Base-by-base conservation (phyloP, 2,113 vertebrate genomes). In the Gymnobelideus leadbeateri region DNA sequence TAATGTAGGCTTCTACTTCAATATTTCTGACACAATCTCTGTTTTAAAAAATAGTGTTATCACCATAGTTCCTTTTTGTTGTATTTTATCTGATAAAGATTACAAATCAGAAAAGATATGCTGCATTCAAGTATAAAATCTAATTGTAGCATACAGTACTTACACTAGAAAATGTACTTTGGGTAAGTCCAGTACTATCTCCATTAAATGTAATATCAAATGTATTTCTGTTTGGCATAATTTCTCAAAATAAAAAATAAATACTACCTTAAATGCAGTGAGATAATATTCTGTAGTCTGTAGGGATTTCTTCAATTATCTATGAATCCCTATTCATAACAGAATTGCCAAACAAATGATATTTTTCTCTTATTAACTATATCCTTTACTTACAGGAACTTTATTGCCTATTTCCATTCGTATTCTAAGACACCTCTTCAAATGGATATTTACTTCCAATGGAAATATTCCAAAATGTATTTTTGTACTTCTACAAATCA, bases 41-140 rank as follows among this genome's bases (percentile, higher is more conserved):
- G 51, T 77, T 91, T 77, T 19, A n/a, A 77, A 77, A 77, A 77
- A 52, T 31, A 25, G 28, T 31, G 61, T n/a, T 16, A 93, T 94
- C 91, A 37, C 31, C 31, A 7, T n/a, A 77, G 68, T n/a, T 77
- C 5, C n/a, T 68, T 92, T 96, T 96, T 92, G 26, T 96, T 94
- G 92, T 93, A 54, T 26, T 96, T 31, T 94, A 90, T 94, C 46
- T 95, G 50, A 97, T 94, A 94, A 95, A 77, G 51, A 92, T 89
- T 91, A 25, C 94, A 28, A 91, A 50, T 97, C 94, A 93, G 54
- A 52, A 93, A 51, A 96, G 26, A 92, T 94, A 93, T 10, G 2
- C 21, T 91, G 3, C 37, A 37, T 68, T 90, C 54, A 89, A 96
- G 84, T 95, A 52, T 92, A 94, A 94, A 46, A 94, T 93, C 92